These are phyloP conservation scores for Macrophya annulata DNA, from an alignment of 2,888 invertebrate species.

Conservation along the genomic window DNA sequence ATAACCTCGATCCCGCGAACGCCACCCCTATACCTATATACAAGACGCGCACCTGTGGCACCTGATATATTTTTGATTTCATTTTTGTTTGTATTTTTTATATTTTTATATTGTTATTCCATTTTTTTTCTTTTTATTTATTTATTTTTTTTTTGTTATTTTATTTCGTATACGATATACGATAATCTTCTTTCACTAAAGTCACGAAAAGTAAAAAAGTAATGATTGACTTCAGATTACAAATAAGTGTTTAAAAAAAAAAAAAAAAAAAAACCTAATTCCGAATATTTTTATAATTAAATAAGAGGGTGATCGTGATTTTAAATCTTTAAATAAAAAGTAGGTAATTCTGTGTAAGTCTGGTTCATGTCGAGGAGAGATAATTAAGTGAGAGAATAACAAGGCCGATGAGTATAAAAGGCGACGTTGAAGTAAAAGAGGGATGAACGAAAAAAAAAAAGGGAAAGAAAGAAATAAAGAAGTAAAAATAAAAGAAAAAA, in stretches of 20 bases:
- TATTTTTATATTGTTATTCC: not conserved
- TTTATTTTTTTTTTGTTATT: not conserved
- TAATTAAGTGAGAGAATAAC: not conserved
- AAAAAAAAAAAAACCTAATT: too few species aligned
- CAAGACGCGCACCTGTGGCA: constrained; percentile 51
- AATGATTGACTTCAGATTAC: too few species aligned
- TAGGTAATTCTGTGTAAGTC: not conserved
- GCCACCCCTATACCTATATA: not conserved
- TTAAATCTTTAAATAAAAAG: not conserved
- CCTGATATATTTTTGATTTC: constrained; percentile 46
- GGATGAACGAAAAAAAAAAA: not conserved
- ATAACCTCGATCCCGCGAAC: constrained; percentile 53
- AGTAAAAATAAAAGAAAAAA: not conserved
- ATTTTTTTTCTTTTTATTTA: too few species aligned
- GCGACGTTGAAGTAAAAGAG: not conserved
- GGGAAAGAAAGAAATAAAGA: not conserved
- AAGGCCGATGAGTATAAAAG: not conserved
- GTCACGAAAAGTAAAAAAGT: too few species aligned
- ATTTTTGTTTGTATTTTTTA: not conserved
- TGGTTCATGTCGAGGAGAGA: not conserved
- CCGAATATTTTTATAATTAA: not conserved
- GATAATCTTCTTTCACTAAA: too few species aligned
- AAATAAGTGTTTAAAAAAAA: too few species aligned
- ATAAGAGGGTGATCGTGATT: not conserved
- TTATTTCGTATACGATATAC: too few species aligned